Evolutionary conservation across 2,888 invertebrate genomes (phyloP).

Genomic region (Mimumesa dahlbomi): DNA sequence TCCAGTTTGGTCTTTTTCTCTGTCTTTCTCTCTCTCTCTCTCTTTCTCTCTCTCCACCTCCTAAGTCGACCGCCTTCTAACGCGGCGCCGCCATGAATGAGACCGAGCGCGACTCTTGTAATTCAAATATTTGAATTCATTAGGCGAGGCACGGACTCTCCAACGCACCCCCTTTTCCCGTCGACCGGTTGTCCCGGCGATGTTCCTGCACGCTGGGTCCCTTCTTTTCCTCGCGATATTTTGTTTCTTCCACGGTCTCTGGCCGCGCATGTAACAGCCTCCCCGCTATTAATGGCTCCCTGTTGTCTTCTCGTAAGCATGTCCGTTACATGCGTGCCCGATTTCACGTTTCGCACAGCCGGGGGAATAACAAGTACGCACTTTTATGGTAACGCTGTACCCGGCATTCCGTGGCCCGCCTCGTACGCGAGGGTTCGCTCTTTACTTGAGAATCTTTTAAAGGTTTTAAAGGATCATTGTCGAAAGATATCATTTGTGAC

Average conservation of each 20-base stretch:
- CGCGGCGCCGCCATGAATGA: conserved; percentile 67
- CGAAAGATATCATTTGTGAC: conserved; percentile 23
- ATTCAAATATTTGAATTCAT: conserved; percentile 75
- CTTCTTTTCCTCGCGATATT: conserved; percentile 12
- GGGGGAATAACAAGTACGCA: conserved; percentile 63
- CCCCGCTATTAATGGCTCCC: conserved; percentile 58
- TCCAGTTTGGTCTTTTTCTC: conserved; percentile 33
- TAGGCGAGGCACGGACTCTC: conserved; percentile 53
- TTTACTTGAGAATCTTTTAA: conserved; percentile 38
- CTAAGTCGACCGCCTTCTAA: conserved; percentile 56
- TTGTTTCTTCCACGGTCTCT: conserved; percentile 4
- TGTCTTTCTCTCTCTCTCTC: no score
- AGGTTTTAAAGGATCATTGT: not conserved
- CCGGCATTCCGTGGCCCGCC: conserved; percentile 24
- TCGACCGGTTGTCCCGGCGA: not conserved
- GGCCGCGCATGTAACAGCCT: conserved; percentile 39
- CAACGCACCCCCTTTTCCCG: conserved; percentile 17
- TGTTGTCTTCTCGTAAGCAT: conserved; percentile 55
- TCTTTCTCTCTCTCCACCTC: conserved; percentile 30
- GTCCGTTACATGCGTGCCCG: conserved; percentile 62
- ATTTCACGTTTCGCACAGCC: conserved; percentile 55
- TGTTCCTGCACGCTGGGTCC: not conserved
- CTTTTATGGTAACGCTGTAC: conserved; percentile 59
- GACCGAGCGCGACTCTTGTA: conserved; percentile 65
- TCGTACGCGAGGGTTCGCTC: conserved; percentile 22